phyloP scores from a whole-genome alignment of 1,140 invertebrate species.

The Whitmania pigra region DNA sequence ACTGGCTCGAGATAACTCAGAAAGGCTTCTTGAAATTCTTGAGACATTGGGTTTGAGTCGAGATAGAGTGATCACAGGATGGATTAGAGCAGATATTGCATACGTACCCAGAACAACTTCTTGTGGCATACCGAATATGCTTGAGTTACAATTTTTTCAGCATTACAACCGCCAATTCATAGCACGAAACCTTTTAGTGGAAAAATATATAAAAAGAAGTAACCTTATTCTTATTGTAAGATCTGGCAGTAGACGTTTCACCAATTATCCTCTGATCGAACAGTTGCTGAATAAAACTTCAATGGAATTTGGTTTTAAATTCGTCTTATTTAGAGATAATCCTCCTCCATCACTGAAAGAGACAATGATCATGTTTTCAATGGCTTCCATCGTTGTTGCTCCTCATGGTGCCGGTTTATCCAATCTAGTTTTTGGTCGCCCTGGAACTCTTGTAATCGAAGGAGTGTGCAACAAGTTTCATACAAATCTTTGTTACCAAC shows the following conservation, averaged over 20 bases:
- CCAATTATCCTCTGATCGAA: too few relatives aligned
- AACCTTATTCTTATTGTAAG: too few relatives aligned
- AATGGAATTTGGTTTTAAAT: not conserved
- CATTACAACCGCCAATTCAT: not conserved
- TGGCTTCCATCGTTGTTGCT: too few relatives aligned
- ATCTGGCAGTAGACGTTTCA: too few relatives aligned
- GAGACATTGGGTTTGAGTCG: slow-evolving; percentile 7
- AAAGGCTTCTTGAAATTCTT: too few relatives aligned
- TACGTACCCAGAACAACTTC: slow-evolving; percentile 16
- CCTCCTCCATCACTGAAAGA: slow-evolving; percentile 9
- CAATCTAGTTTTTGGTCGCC: too few relatives aligned
- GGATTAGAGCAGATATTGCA: not conserved
- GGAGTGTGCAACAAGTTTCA: not conserved
- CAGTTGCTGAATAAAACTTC: not conserved
- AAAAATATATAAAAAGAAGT: not conserved
- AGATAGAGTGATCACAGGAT: not conserved
- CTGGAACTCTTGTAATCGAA: slow-evolving; percentile 8
- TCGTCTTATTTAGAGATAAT: slow-evolving; percentile 8
- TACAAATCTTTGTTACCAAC: slow-evolving; percentile 12
- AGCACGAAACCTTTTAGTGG: not conserved
- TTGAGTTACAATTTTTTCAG: not conserved
- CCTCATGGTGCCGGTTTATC: too few relatives aligned
- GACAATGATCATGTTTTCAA: too few relatives aligned
- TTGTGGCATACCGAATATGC: not conserved
- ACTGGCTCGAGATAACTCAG: not conserved